phyloP scores from a whole-genome alignment of 2,797 vertebrate genomes.

The Galagoides demidoff region DNA sequence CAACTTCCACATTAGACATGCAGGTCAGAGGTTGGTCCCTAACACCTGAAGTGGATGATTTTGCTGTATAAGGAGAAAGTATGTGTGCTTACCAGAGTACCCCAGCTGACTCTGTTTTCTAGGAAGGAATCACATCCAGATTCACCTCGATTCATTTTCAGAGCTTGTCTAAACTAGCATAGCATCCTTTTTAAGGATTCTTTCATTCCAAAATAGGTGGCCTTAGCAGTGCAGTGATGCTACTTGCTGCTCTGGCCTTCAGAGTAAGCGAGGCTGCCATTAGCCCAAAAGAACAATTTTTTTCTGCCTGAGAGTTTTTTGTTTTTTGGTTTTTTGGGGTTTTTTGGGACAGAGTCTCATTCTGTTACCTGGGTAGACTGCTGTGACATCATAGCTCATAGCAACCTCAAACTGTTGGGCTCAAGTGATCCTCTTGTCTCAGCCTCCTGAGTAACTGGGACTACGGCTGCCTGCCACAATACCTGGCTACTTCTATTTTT shows the following conservation, averaged over 20 bases:
- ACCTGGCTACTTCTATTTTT: too few relatives aligned
- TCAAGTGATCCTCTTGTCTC: too few relatives aligned
- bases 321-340: too few relatives aligned
- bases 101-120: background rate
- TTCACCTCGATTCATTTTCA: background rate
- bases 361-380: too few relatives aligned
- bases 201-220: background rate
- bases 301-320: background rate
- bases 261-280: background rate
- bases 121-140: background rate
- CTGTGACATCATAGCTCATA: too few relatives aligned
- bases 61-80: background rate
- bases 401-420: too few relatives aligned
- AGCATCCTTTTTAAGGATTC: background rate
- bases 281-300: background rate
- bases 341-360: too few relatives aligned
- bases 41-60: background rate
- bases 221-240: background rate
- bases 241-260: background rate
- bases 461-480: too few relatives aligned
- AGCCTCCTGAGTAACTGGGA: too few relatives aligned
- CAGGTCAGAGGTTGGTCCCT: background rate
- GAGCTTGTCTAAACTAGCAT: background rate
- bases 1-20: background rate
- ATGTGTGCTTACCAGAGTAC: background rate